These are phyloP conservation scores for Arctopsyche grandis DNA, from an alignment of 1,140 invertebrate species.

Conservation along the genomic window DNA sequence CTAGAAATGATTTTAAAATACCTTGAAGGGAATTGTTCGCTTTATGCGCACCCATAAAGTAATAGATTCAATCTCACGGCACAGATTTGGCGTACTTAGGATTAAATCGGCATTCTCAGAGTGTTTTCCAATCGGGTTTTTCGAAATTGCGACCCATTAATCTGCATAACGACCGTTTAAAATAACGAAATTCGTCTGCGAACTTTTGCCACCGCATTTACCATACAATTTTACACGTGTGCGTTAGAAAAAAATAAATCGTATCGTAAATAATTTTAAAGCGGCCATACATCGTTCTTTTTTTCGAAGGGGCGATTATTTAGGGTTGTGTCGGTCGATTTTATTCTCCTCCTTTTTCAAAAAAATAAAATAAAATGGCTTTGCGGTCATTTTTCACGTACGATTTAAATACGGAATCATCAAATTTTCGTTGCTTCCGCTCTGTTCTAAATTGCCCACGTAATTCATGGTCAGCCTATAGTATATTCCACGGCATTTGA, in stretches of 20 bases:
- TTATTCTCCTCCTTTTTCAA: neutral
- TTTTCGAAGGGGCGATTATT: neutral
- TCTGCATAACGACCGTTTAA: constrained; percentile 24
- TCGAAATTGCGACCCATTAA: constrained; percentile 27
- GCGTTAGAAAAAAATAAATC: neutral
- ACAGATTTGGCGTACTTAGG: too few relatives aligned
- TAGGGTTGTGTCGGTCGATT: neutral
- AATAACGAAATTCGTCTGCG: neutral
- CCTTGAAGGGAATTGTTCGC: too few relatives aligned
- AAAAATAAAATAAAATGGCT: too few relatives aligned
- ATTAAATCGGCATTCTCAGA: neutral
- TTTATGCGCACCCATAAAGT: too few relatives aligned
- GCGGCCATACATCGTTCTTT: neutral
- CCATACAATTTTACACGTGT: neutral
- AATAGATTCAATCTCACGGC: too few relatives aligned
- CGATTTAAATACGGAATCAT: too few relatives aligned
- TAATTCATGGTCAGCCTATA: too few relatives aligned
- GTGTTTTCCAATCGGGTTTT: neutral
- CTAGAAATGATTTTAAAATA: too few relatives aligned
- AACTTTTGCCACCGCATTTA: neutral
- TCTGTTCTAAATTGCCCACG: too few relatives aligned
- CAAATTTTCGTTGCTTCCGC: too few relatives aligned
- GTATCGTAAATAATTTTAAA: constrained; percentile 26
- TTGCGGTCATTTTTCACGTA: too few relatives aligned
- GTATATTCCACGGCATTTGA: too few relatives aligned